A percentile compares a stretch with the other conserved stretches of the same genome.
These are phyloP conservation scores for Tetheella fluctuosa DNA, from an alignment of 2,888 invertebrate species.

Conservation along the genomic window DNA sequence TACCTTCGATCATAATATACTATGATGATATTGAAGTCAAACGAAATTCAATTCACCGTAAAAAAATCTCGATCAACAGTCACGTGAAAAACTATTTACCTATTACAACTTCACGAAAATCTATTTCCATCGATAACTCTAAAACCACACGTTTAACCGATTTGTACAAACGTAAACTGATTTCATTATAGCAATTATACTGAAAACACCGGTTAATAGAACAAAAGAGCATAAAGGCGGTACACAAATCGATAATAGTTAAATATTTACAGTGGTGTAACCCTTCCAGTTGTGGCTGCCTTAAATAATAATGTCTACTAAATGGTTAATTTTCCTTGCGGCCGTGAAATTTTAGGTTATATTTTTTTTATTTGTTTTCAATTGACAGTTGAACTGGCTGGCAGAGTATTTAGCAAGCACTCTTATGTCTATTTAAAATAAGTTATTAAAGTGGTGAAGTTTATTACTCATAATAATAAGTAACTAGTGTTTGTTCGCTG, in stretches of 20 bases:
- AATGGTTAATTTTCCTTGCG: not conserved
- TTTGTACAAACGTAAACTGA: conserved; percentile 47
- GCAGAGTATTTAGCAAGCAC: no score
- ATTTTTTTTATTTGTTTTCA: no score
- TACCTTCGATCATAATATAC: no score
- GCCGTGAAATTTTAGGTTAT: no score
- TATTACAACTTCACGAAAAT: conserved; percentile 1
- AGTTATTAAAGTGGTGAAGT: no score
- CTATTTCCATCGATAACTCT: conserved; percentile 16
- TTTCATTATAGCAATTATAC: conserved; percentile 57
- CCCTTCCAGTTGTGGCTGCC: conserved; percentile 20
- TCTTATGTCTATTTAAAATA: no score
- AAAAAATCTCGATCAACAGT: no score
- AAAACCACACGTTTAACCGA: conserved; percentile 29
- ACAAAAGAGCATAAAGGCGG: conserved; percentile 17
- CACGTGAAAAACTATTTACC: not conserved
- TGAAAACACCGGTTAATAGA: conserved; percentile 45
- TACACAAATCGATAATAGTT: conserved; percentile 51
- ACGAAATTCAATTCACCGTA: no score
- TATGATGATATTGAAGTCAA: no score
- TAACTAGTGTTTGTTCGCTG: no score
- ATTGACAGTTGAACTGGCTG: no score
- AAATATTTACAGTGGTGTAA: conserved; percentile 40
- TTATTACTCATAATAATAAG: no score
- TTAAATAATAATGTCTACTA: not conserved